Evolutionary conservation across 2,113 vertebrate genomes (phyloP).

Genomic region (Muscicapa adusta): DNA sequence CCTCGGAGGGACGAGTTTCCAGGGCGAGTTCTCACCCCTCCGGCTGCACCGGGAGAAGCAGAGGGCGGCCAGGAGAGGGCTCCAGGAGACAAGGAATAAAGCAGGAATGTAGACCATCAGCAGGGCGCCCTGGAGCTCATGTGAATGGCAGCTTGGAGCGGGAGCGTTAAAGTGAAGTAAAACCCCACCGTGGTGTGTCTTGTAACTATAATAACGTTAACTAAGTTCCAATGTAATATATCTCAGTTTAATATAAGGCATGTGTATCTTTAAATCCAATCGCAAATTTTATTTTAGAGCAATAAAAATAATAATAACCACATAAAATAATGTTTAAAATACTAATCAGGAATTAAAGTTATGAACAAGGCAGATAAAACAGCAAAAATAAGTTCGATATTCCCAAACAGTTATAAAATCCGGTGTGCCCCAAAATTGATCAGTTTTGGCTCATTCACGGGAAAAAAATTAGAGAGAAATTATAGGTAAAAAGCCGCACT

Average conservation of each 20-base stretch:
- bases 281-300: not conserved
- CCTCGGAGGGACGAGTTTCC: too few species aligned
- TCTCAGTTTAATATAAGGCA: not conserved
- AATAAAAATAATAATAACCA: not conserved
- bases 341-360: not conserved
- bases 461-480: not conserved
- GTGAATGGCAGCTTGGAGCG: fast-evolving
- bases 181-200: fast-evolving
- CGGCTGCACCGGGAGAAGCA: not conserved
- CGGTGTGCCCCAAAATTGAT: not conserved
- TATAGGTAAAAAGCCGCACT: fast-evolving
- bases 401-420: not conserved
- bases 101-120: not conserved
- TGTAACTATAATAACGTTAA: not conserved
- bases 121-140: fast-evolving
- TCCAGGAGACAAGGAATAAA: not conserved
- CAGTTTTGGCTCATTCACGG: not conserved
- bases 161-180: not conserved
- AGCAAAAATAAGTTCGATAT: not conserved
- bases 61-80: not conserved
- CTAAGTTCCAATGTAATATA: not conserved
- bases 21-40: fast-evolving
- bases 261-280: not conserved
- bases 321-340: not conserved
- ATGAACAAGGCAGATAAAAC: not conserved